Conservation (phyloP, 2,888 invertebrate genomes). For the Diarsia mendica region DNA sequence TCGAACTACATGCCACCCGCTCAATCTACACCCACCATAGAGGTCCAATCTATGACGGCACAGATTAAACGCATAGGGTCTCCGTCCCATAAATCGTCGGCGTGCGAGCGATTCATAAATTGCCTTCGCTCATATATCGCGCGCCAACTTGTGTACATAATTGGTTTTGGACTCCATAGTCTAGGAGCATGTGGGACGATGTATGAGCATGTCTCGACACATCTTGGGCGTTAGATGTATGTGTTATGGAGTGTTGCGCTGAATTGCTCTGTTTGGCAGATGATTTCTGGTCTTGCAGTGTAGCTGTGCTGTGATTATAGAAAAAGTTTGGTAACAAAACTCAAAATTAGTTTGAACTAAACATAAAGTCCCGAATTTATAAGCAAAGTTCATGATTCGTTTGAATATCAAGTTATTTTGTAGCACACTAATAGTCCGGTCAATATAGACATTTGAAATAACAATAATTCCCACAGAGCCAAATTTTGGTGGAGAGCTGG, state of each 20-base stretch:
- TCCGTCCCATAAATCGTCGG: constrained; percentile 52
- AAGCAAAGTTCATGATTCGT: background rate
- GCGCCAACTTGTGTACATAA: constrained; percentile 81
- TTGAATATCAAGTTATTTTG: constrained; percentile 1
- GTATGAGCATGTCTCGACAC: constrained; percentile 44
- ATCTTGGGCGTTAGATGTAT: constrained; percentile 38
- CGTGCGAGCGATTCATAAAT: constrained; percentile 70
- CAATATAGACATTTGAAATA: no score
- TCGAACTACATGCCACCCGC: background rate
- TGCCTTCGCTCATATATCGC: constrained; percentile 75
- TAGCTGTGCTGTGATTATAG: background rate
- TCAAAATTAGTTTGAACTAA: background rate
- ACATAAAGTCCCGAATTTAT: background rate
- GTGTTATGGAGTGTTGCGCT: constrained; percentile 10
- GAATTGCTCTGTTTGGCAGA: constrained; percentile 2
- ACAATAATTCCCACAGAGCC: no score
- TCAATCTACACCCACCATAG: constrained; percentile 6
- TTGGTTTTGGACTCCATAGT: constrained; percentile 76
- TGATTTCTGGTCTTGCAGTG: background rate
- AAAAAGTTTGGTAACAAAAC: background rate
- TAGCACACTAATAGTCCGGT: no score
- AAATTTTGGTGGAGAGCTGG: no score
- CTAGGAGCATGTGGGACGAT: constrained; percentile 64
- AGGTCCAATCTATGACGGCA: constrained; percentile 46
- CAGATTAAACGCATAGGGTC: constrained; percentile 56